Base-by-base conservation (phyloP, 2,113 vertebrate genomes). In the Ophiodon elongatus region DNA sequence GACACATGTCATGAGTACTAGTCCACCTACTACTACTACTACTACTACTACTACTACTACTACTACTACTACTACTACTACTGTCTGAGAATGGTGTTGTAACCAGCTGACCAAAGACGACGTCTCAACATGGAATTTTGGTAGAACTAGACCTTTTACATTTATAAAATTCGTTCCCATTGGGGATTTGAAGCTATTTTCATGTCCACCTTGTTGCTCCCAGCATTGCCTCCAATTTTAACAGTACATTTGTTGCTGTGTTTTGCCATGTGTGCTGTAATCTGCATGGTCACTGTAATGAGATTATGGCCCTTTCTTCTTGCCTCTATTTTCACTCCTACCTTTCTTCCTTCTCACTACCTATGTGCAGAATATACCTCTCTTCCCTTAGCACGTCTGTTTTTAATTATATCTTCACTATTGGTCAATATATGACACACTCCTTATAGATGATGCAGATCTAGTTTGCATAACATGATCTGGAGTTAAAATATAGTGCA, bases 1-100 rank as follows among this genome's bases (percentile, higher is more conserved):
- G 78, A 87, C 78, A 82, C 82, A 80, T 80, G 81, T 82, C 60
- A 70, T 11, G 19, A 86, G 83, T 72, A 72, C 80, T 65, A 59
- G 76, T 81, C 71, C 52, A 79, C 79, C 76, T 66, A 81, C 83
- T 82, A 82, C 84, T 83, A 66, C 39, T 8, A 43, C 41, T 35
- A 35, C 33, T 35, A 35, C 33, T 35, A 35, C 33, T 35, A 35
- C 33, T 35, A 35, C 33, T 35, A 35, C 75, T 68, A 83, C 83
- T 82, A 82, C 84, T 21, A 47, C 75, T 68, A 83, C 83, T 82
- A 82, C 84, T 84, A 69, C 45, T 13, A 35, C 7, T 17, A 66
- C 37, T 62, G 66, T 43, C 62, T 63, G 19, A 66, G 25, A 66
- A 21, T 23, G 54, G 41, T 15, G 9, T 76, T 41, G 17, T 31